Conservation (phyloP, 2,888 invertebrate genomes). For the Tachina fera region DNA sequence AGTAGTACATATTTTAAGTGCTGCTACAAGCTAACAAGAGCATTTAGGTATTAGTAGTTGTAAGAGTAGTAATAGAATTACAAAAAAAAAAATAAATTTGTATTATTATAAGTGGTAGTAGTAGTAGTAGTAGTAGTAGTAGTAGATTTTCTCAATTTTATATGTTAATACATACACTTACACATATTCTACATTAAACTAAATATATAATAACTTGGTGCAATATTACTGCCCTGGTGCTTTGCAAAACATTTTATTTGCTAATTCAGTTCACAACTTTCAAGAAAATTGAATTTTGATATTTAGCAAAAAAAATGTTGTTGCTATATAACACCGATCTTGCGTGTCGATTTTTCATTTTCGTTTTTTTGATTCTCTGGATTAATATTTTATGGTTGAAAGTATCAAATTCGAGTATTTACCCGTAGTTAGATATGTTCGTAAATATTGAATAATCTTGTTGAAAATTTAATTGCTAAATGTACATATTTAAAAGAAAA, state of each 20-base stretch:
- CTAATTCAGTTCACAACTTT: slow-evolving; percentile 72
- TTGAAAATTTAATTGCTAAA: not conserved
- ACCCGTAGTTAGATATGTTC: not conserved
- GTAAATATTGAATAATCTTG: not conserved
- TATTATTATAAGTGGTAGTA: slow-evolving; percentile 65
- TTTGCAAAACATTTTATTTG: slow-evolving; percentile 79
- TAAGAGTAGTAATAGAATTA: slow-evolving; percentile 28
- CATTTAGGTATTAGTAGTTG: slow-evolving; percentile 55
- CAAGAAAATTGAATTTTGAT: slow-evolving; percentile 32
- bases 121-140: slow-evolving; percentile 66
- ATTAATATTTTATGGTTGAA: slow-evolving; percentile 50
- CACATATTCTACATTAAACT: slow-evolving; percentile 74
- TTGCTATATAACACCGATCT: slow-evolving; percentile 76
- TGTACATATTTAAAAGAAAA: not conserved
- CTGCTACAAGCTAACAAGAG: slow-evolving; percentile 69
- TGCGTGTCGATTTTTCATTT: slow-evolving; percentile 81
- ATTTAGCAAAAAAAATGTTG: slow-evolving; percentile 79
- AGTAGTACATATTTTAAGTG: slow-evolving; percentile 49
- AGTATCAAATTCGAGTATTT: slow-evolving; percentile 60
- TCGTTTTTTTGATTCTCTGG: slow-evolving; percentile 68
- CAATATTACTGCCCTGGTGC: slow-evolving; percentile 82
- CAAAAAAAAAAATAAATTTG: slow-evolving; percentile 26
- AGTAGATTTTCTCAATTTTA: slow-evolving; percentile 56
- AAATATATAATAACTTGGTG: slow-evolving; percentile 76
- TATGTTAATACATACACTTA: slow-evolving; percentile 71